A percentile compares a stretch with the other conserved stretches of the same genome.
phyloP scores from a whole-genome alignment of 2,888 invertebrate genomes.

The Rhamnusium bicolor region DNA sequence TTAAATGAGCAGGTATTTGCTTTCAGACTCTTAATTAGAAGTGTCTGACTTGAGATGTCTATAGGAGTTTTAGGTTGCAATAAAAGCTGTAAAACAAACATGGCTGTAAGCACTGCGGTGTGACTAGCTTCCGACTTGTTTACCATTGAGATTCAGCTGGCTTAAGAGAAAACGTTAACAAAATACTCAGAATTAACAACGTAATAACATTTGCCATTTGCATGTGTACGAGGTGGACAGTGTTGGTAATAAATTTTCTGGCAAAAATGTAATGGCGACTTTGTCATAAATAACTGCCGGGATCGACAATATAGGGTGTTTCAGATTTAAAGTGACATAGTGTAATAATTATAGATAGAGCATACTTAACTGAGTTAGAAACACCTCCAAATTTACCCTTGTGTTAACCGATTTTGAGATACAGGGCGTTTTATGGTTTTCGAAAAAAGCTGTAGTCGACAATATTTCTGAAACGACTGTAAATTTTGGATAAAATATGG shows the following conservation, averaged over 20 bases:
- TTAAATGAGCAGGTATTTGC: constrained; percentile 17
- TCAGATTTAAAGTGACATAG: too few relatives aligned
- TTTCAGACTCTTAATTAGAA: constrained; percentile 20
- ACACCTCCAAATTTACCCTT: too few relatives aligned
- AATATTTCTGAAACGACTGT: too few relatives aligned
- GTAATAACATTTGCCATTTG: neutral
- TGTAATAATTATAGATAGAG: too few relatives aligned
- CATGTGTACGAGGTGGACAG: neutral
- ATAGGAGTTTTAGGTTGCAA: constrained; percentile 2
- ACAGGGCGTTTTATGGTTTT: too few relatives aligned
- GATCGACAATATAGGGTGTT: too few relatives aligned
- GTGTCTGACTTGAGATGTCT: constrained; percentile 12
- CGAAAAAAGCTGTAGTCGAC: too few relatives aligned
- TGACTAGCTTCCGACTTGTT: neutral
- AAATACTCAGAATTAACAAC: neutral
- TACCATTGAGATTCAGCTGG: neutral
- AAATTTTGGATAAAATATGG: too few relatives aligned
- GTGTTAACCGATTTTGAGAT: too few relatives aligned
- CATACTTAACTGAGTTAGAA: too few relatives aligned
- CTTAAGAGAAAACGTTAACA: neutral
- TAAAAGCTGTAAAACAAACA: constrained; percentile 26
- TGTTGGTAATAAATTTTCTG: neutral
- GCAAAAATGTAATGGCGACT: neutral
- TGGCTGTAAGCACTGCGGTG: constrained; percentile 15
- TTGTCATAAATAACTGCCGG: too few relatives aligned